These are phyloP conservation scores for Monodelphis domestica DNA, from an alignment of 2,797 vertebrate species.

Conservation along the genomic window DNA sequence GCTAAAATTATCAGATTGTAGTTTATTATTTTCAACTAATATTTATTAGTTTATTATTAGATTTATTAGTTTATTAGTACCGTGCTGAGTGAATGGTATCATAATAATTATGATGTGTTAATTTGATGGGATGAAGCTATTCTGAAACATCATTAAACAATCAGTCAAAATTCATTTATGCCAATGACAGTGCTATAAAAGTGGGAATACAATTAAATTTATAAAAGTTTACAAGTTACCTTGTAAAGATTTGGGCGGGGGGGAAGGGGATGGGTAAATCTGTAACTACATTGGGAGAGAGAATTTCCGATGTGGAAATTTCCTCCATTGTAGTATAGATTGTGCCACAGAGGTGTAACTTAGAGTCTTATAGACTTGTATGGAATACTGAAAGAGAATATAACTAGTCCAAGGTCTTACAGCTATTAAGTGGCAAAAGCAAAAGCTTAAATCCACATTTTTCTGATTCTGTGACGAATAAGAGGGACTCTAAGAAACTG, in stretches of 20 bases:
- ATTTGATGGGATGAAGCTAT: constrained; percentile 40
- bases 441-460: neutral
- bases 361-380: neutral
- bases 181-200: constrained; percentile 48
- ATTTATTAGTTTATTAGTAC: no score
- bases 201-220: constrained; percentile 26
- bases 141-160: constrained; percentile 42
- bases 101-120: constrained; percentile 48
- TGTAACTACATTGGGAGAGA: no score
- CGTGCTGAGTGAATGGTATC: neutral
- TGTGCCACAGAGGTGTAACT: neutral
- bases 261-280: neutral
- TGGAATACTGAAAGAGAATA: neutral
- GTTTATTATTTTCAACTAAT: constrained; percentile 36
- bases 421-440: neutral
- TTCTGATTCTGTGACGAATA: neutral
- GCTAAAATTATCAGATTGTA: constrained; percentile 68
- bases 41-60: no score
- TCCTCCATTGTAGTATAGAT: no score
- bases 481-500: no score
- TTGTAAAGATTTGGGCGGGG: constrained; percentile 2
- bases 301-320: no score
- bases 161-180: constrained; percentile 57
- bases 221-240: constrained; percentile 23
- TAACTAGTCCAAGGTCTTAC: neutral